These are phyloP conservation scores for Emberiza fucata DNA, from an alignment of 2,113 vertebrate species.

Conservation along the genomic window DNA sequence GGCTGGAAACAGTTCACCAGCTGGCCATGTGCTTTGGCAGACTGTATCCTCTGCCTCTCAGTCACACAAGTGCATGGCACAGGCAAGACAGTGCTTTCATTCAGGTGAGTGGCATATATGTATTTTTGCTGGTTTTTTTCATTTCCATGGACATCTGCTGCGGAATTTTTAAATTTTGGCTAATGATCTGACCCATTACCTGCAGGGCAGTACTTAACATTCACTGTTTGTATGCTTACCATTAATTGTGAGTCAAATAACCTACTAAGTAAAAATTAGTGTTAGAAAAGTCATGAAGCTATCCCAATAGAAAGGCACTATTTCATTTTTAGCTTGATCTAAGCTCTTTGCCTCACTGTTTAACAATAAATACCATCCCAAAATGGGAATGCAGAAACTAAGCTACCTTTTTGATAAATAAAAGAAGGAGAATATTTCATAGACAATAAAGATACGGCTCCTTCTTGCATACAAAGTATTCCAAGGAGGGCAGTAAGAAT, in stretches of 20 bases:
- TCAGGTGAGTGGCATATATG: background rate
- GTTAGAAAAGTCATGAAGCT: background rate
- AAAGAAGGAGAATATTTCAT: background rate
- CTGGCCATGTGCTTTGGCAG: background rate
- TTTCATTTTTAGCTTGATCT: background rate
- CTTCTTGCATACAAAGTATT: background rate
- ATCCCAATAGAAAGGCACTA: background rate
- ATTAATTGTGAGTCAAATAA: background rate
- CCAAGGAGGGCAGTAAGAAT: background rate
- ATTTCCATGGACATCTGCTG: background rate
- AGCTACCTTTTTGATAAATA: background rate
- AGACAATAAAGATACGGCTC: background rate
- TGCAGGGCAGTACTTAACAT: background rate
- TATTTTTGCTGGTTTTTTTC: background rate
- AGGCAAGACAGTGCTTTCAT: background rate
- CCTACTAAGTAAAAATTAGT: background rate
- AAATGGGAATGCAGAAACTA: background rate
- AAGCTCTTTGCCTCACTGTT: background rate
- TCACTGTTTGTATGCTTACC: background rate
- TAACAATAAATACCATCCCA: background rate
- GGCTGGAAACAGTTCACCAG: background rate
- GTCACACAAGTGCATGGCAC: background rate
- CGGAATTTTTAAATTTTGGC: background rate
- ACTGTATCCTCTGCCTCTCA: background rate
- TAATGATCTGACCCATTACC: background rate